phyloP scores from a whole-genome alignment of 2,888 invertebrate genomes.

The Siphlonurus alternatus region DNA sequence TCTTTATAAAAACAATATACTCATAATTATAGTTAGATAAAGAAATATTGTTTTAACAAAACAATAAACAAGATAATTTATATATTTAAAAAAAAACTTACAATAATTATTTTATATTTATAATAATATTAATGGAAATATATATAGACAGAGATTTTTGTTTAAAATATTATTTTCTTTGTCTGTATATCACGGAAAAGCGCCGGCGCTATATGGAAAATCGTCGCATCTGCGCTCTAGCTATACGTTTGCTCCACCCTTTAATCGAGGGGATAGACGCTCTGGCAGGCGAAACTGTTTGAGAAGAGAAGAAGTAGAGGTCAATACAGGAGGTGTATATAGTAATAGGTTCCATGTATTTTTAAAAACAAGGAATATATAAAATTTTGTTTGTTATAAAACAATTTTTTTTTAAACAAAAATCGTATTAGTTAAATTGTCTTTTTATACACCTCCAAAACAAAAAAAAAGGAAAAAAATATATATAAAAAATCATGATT shows the following conservation, averaged over 20 bases:
- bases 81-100: not conserved
- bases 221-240: not conserved
- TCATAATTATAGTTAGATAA: not conserved
- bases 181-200: not conserved
- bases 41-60: not conserved
- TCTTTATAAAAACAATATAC: not conserved
- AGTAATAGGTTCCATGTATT: not conserved
- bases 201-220: not conserved
- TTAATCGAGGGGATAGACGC: not conserved
- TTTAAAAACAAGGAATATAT: not conserved
- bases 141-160: not conserved
- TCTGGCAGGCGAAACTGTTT: not conserved
- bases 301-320: not conserved
- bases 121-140: not conserved
- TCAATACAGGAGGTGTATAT: not conserved
- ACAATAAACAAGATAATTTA: not conserved
- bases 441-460: too few relatives aligned
- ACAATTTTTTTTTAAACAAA: too few relatives aligned
- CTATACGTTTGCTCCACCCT: not conserved
- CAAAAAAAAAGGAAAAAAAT: not conserved
- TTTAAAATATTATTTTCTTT: not conserved
- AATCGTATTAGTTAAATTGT: too few relatives aligned
- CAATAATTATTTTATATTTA: not conserved
- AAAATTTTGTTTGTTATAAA: too few relatives aligned
- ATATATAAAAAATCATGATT: not conserved